Evolutionary conservation across 2,888 invertebrate genomes (phyloP).

Genomic region (Apamea crenata): DNA sequence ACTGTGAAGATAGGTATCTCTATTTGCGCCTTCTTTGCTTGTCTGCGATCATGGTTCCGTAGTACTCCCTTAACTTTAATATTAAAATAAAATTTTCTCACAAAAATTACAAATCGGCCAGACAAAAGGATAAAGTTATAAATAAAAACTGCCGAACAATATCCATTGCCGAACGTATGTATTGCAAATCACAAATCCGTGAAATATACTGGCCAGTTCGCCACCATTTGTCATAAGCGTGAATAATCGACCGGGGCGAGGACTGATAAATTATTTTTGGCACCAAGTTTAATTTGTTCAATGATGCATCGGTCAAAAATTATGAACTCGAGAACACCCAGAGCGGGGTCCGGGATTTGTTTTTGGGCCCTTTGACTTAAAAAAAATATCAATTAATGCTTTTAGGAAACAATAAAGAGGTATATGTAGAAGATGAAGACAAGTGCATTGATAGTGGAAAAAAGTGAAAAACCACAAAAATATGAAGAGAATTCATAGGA

Average conservation of each 20-base stretch:
- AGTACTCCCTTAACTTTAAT: not conserved
- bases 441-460: not conserved
- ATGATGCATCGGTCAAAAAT: constrained; percentile 68
- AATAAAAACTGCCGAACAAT: constrained; percentile 65
- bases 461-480: not conserved
- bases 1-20: no score
- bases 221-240: constrained; percentile 85
- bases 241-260: constrained; percentile 78
- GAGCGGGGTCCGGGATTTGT: constrained; percentile 40
- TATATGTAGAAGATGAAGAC: not conserved
- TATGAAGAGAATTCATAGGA: not conserved
- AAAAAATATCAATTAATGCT: not conserved
- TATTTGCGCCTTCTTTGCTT: not conserved
- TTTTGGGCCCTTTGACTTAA: constrained; percentile 13
- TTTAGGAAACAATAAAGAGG: no score
- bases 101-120: constrained; percentile 46
- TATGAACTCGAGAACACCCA: constrained; percentile 74
- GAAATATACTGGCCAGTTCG: constrained; percentile 77
- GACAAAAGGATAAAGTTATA: constrained; percentile 53
- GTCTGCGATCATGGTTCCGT: not conserved
- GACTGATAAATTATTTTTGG: constrained; percentile 85
- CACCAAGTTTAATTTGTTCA: constrained; percentile 78
- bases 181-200: constrained; percentile 83
- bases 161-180: constrained; percentile 67
- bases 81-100: constrained; percentile 1